A percentile compares a stretch with the other conserved stretches of the same genome.
These are phyloP conservation scores for Drosophila pachea DNA, from an alignment of 1,140 invertebrate genomes.

Conservation along the genomic window DNA sequence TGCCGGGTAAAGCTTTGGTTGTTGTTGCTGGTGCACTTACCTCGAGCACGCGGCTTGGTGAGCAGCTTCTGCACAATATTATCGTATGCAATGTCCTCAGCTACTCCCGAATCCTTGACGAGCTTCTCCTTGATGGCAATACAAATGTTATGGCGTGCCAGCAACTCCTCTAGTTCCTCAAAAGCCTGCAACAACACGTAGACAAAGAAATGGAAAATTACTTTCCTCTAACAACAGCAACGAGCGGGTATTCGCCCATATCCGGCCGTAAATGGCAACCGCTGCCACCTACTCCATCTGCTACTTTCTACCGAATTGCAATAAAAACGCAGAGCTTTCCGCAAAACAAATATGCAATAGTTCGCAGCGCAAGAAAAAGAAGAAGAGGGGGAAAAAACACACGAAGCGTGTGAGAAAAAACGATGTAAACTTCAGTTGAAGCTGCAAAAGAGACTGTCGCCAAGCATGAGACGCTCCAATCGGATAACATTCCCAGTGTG, in stretches of 20 bases:
- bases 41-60: conserved; percentile 91
- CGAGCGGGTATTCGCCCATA: conserved; percentile 1
- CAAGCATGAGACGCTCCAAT: conserved; percentile 11
- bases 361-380: neutral
- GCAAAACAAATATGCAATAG: conserved; percentile 39
- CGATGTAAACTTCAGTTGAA: conserved; percentile 1
- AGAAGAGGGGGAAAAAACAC: neutral
- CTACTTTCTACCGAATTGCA: neutral
- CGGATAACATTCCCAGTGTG: conserved; percentile 3
- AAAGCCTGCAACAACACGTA: conserved; percentile 86
- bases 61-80: conserved; percentile 90
- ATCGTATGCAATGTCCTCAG: conserved; percentile 91
- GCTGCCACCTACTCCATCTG: neutral
- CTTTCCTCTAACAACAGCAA: neutral
- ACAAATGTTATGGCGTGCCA: conserved; percentile 91
- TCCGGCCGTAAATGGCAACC: conserved; percentile 8
- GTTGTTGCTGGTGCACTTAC: conserved; percentile 80
- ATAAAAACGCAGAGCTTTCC: conserved; percentile 42
- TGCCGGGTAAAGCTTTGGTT: neutral
- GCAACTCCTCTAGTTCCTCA: conserved; percentile 92
- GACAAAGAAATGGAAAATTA: conserved; percentile 25
- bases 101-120: conserved; percentile 96
- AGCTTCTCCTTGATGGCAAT: conserved; percentile 96
- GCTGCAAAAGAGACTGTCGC: conserved; percentile 6
- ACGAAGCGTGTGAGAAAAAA: neutral